phyloP scores from a whole-genome alignment of 1,140 invertebrate genomes.

The Drosophila sp. region DNA sequence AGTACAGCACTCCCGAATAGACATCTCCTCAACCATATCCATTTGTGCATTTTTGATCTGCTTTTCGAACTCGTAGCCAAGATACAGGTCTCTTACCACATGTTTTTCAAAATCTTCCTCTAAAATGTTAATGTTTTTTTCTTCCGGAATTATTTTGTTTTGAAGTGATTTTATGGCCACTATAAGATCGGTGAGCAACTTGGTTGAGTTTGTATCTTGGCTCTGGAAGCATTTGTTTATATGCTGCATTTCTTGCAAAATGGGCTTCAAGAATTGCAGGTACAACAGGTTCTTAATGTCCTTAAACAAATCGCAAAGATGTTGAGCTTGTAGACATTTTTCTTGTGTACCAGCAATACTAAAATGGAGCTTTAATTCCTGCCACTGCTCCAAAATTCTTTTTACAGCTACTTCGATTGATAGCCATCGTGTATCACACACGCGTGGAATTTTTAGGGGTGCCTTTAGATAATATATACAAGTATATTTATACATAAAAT shows the following conservation, averaged over 20 bases:
- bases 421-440: constrained; percentile 11
- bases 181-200: too few relatives aligned
- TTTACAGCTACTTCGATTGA: constrained; percentile 18
- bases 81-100: too few relatives aligned
- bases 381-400: constrained; percentile 6
- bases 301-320: too few relatives aligned
- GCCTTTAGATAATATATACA: not conserved
- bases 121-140: not conserved
- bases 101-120: too few relatives aligned
- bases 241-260: not conserved
- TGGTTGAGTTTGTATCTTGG: too few relatives aligned
- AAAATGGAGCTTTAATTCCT: constrained; percentile 8
- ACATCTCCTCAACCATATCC: too few relatives aligned
- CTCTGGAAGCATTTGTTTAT: constrained; percentile 10
- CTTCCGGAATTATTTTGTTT: not conserved
- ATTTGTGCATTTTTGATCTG: not conserved
- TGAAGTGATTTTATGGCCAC: not conserved
- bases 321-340: too few relatives aligned
- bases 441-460: not conserved
- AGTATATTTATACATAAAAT: not conserved
- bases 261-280: too few relatives aligned
- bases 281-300: too few relatives aligned
- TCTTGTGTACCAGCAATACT: not conserved
- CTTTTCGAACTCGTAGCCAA: not conserved
- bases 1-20: too few relatives aligned